A percentile compares a stretch with the other conserved stretches of the same genome.
These are phyloP conservation scores for Alfaro cultratus DNA, from an alignment of 2,797 vertebrate species.

Conservation along the genomic window DNA sequence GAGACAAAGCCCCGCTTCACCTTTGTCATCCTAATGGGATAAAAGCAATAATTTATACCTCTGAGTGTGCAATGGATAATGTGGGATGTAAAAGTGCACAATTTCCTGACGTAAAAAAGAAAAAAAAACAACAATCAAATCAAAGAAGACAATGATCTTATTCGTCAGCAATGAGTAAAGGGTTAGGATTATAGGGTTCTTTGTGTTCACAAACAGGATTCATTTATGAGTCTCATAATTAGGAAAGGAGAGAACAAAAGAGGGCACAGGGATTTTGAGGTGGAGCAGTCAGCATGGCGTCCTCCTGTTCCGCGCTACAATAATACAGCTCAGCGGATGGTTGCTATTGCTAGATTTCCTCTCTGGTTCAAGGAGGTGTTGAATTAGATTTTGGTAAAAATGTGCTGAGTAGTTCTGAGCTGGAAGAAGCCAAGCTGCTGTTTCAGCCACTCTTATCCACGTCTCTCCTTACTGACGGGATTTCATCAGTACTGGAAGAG, in stretches of 20 bases:
- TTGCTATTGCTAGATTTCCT: constrained; percentile 53
- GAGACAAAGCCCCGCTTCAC: constrained; percentile 27
- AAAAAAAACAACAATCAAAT: constrained; percentile 13
- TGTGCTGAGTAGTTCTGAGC: constrained; percentile 48
- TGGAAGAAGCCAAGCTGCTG: constrained; percentile 47
- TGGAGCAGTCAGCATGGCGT: constrained; percentile 13
- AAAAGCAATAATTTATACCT: constrained; percentile 44
- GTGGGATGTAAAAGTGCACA: constrained; percentile 31
- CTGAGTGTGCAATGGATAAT: constrained; percentile 41
- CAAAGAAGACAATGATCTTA: background rate
- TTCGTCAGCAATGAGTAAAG: constrained; percentile 52
- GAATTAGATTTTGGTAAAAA: constrained; percentile 29
- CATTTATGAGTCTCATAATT: constrained; percentile 55
- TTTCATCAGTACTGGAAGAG: background rate
- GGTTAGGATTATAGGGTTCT: constrained; percentile 34
- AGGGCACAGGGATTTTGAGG: background rate
- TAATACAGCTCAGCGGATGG: constrained; percentile 40
- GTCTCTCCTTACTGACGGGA: constrained; percentile 10
- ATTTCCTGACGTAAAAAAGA: constrained; percentile 6
- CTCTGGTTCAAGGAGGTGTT: constrained; percentile 35
- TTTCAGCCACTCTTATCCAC: constrained; percentile 36
- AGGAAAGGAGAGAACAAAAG: constrained; percentile 9
- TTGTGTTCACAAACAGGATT: constrained; percentile 57
- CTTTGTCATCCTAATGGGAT: constrained; percentile 27
- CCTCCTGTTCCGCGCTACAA: constrained; percentile 33